A percentile compares a stretch with the other conserved stretches of the same genome.
phyloP scores from a whole-genome alignment of 2,113 vertebrate species.

The Trogon surrucura region DNA sequence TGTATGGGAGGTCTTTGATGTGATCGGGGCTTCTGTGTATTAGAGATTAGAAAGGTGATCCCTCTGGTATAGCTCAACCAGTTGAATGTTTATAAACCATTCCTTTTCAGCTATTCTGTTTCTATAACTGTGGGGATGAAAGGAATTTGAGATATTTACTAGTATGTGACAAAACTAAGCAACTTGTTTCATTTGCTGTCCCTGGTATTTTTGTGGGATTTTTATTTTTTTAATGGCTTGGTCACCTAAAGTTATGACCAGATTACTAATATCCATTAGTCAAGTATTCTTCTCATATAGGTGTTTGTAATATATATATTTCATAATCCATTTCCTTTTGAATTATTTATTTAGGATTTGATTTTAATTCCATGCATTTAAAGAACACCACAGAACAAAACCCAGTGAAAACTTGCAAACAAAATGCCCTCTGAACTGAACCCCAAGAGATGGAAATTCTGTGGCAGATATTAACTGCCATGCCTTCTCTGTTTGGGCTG shows the following conservation, averaged over 20 bases:
- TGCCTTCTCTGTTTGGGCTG: background rate
- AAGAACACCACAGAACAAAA: background rate
- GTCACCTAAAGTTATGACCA: background rate
- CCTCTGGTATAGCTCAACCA: background rate
- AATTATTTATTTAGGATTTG: background rate
- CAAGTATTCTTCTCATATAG: background rate
- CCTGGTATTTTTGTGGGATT: background rate
- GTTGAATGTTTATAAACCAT: background rate
- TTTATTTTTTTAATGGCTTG: background rate
- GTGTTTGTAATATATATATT: background rate
- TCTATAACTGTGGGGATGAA: rapidly evolving
- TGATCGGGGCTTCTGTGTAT: background rate
- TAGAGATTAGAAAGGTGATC: background rate
- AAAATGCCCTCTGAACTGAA: background rate
- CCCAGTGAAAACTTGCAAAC: background rate
- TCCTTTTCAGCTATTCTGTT: background rate
- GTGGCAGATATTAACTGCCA: background rate
- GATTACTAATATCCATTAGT: background rate
- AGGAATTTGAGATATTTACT: background rate
- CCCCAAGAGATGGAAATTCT: background rate
- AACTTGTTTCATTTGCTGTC: background rate
- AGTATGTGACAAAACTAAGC: background rate
- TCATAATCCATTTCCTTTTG: background rate
- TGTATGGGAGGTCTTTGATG: background rate
- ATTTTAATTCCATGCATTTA: background rate